These are phyloP conservation scores for Numenius phaeopus DNA, from an alignment of 2,797 vertebrate species.

Conservation along the genomic window DNA sequence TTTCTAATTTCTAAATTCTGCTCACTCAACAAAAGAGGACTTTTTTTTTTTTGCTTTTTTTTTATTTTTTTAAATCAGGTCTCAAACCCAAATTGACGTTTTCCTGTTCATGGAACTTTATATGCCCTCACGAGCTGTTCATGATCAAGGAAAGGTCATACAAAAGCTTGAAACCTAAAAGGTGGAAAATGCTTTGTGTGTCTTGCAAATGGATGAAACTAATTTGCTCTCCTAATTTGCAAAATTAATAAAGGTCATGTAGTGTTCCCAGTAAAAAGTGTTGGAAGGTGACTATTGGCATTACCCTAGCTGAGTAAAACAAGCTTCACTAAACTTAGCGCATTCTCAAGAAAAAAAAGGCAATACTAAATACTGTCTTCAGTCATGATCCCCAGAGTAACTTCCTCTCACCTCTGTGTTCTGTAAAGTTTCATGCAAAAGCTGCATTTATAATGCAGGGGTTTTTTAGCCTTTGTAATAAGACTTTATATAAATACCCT, in stretches of 20 bases:
- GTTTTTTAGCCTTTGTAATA: rapidly evolving
- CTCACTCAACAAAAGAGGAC: rapidly evolving
- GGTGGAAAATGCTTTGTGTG: not conserved
- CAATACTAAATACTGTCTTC: not conserved
- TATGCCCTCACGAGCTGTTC: not conserved
- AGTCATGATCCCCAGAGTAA: not conserved
- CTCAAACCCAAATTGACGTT: not conserved
- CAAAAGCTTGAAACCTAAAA: not conserved
- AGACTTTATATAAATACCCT: not conserved
- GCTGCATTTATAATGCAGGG: not conserved
- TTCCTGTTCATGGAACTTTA: not conserved
- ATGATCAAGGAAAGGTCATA: not conserved
- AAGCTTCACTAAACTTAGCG: not conserved
- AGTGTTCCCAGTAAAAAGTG: not conserved
- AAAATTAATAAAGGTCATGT: not conserved
- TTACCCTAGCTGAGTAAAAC: not conserved
- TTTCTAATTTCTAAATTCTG: not conserved
- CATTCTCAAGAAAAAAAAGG: not conserved
- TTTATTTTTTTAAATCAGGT: not conserved
- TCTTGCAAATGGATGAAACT: not conserved
- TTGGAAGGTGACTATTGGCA: not conserved
- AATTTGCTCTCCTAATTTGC: not conserved
- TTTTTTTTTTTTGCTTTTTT: rapidly evolving
- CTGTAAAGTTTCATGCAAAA: not conserved
- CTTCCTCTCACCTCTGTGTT: not conserved